Evolutionary conservation across 2,797 vertebrate genomes (phyloP).

Genomic region (Premnoplex brunnescens): DNA sequence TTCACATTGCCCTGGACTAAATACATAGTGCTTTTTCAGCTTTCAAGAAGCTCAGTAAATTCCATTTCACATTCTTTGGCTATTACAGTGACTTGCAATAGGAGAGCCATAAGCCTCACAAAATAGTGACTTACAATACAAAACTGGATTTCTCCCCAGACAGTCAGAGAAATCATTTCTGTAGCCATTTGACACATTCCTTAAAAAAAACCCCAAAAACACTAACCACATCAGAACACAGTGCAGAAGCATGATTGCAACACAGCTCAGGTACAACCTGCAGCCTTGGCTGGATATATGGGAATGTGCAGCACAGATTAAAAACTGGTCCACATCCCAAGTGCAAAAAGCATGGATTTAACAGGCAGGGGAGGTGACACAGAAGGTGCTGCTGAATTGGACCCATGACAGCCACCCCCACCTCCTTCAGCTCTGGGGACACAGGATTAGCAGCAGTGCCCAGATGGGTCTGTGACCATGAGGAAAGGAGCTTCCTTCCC

Average conservation of each 20-base stretch:
- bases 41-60: not conserved
- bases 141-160: not conserved
- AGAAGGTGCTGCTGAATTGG: not conserved
- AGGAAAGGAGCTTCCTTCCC: not conserved
- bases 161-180: not conserved
- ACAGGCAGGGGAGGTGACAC: not conserved
- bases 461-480: not conserved
- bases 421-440: not conserved
- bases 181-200: not conserved
- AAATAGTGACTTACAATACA: not conserved
- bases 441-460: not conserved
- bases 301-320: not conserved
- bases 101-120: not conserved
- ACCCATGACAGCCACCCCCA: not conserved
- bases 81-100: not conserved
- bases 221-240: rapidly evolving
- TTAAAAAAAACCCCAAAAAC: not conserved
- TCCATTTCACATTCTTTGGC: not conserved
- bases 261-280: not conserved
- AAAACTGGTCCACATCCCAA: not conserved
- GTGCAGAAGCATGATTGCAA: not conserved
- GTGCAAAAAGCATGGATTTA: not conserved
- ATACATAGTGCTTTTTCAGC: not conserved
- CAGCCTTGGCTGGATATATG: not conserved
- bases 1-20: not conserved